Conservation (phyloP, 2,113 vertebrate genomes). For the Istiophorus platypterus region DNA sequence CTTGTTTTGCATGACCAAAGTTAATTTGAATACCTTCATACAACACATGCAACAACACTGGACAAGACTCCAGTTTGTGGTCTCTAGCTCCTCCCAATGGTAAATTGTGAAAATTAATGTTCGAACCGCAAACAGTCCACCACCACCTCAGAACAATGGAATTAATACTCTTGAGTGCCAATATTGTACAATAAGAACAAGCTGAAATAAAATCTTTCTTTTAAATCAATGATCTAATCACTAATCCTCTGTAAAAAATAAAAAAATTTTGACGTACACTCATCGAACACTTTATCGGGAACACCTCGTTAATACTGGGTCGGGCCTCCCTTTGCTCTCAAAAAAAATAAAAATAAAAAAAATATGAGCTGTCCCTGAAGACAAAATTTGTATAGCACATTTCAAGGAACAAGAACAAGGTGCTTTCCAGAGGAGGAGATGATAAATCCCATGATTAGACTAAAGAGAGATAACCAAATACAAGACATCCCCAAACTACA, state of each 20-base stretch:
- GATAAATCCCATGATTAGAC: too few species aligned
- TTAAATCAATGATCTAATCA: not conserved
- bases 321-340: too few species aligned
- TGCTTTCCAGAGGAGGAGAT: too few species aligned
- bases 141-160: not conserved
- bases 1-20: not conserved
- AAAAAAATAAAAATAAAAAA: too few species aligned
- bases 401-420: too few species aligned
- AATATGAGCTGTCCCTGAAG: too few species aligned
- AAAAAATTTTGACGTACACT: not conserved
- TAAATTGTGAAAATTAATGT: not conserved
- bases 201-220: too few species aligned
- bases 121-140: not conserved
- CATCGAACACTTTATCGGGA: too few species aligned
- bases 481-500: too few species aligned
- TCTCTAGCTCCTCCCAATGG: constrained; percentile 85
- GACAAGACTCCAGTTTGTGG: constrained; percentile 50
- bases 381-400: too few species aligned
- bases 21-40: constrained; percentile 3
- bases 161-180: not conserved
- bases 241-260: not conserved
- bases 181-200: not conserved
- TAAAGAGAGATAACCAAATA: too few species aligned
- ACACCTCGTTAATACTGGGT: too few species aligned
- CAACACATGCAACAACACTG: not conserved